Percentiles rank a stretch among this genome's conserved stretches.
These are phyloP conservation scores for Pachypsylla venusta DNA, from an alignment of 1,140 invertebrate genomes.

Conservation along the genomic window DNA sequence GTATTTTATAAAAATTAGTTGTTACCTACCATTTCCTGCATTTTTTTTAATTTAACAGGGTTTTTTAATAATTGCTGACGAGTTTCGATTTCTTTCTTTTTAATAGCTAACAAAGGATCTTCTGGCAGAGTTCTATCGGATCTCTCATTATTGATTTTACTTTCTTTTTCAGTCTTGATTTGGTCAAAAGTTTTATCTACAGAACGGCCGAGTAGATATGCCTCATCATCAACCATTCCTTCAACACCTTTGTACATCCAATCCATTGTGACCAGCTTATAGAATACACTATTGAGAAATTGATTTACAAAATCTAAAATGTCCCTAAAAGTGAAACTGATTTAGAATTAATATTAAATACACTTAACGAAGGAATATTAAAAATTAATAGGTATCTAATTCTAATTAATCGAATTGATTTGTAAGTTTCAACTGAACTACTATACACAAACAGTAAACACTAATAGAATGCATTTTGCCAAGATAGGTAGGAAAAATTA, in stretches of 20 bases:
- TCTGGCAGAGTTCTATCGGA: slow-evolving; percentile 60
- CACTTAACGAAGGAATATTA: too few species aligned
- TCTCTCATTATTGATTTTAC: slow-evolving; percentile 30
- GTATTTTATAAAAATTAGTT: too few species aligned
- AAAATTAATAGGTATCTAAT: too few species aligned
- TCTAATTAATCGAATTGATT: too few species aligned
- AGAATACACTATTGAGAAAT: too few species aligned
- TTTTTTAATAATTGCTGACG: slow-evolving; percentile 65
- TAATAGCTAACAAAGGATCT: slow-evolving; percentile 74
- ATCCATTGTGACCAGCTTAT: slow-evolving; percentile 36
- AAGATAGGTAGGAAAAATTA: too few species aligned
- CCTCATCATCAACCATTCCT: slow-evolving; percentile 59
- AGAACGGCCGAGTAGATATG: slow-evolving; percentile 74
- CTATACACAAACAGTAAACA: too few species aligned
- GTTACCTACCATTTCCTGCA: slow-evolving; percentile 57
- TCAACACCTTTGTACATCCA: slow-evolving; percentile 87
- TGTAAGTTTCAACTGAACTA: too few species aligned
- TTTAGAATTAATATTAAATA: too few species aligned
- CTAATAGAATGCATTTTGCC: too few species aligned
- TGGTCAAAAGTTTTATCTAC: slow-evolving; percentile 75
- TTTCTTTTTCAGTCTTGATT: slow-evolving; percentile 39
- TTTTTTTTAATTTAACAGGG: slow-evolving; percentile 73
- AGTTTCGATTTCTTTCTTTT: slow-evolving; percentile 69
- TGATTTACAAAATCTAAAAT: too few species aligned
- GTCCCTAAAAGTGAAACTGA: too few species aligned